Evolutionary conservation across 2,113 vertebrate species (phyloP).

Genomic region (Pluvialis apricaria): DNA sequence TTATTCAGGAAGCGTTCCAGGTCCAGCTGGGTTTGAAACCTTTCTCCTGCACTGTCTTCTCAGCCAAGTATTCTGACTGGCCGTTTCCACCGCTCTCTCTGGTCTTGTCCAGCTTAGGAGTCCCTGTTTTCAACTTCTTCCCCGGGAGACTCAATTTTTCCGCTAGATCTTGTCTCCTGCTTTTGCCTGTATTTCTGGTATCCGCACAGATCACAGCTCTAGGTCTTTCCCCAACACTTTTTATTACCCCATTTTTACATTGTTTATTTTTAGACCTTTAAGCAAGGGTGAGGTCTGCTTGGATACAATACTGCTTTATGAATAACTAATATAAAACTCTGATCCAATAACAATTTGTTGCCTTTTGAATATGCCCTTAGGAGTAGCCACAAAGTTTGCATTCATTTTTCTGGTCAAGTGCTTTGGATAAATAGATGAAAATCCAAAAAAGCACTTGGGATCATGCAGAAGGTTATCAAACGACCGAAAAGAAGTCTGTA

Average conservation of each 20-base stretch:
- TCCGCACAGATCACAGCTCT: not conserved
- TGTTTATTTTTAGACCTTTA: not conserved
- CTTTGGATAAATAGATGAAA: not conserved
- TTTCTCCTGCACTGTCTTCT: not conserved
- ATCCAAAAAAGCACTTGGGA: not conserved
- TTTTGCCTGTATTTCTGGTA: not conserved
- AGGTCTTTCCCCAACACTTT: not conserved
- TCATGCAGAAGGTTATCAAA: not conserved
- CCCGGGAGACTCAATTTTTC: not conserved
- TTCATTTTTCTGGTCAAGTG: not conserved
- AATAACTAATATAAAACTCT: not conserved
- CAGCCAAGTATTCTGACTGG: not conserved
- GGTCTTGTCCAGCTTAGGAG: not conserved
- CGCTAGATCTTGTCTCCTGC: not conserved
- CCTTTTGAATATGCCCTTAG: not conserved
- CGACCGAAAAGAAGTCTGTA: not conserved
- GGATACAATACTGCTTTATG: not conserved
- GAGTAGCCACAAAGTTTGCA: not conserved
- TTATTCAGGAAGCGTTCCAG: not conserved
- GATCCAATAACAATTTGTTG: not conserved
- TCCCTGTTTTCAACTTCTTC: not conserved
- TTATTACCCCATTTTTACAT: not conserved
- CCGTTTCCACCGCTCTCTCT: not conserved
- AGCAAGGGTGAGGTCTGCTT: not conserved
- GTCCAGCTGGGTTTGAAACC: not conserved